Evolutionary conservation across 1,140 invertebrate species (phyloP), one percentile per base, ranked within the genome.

Genomic region (Eupristina koningsbergeri): DNA sequence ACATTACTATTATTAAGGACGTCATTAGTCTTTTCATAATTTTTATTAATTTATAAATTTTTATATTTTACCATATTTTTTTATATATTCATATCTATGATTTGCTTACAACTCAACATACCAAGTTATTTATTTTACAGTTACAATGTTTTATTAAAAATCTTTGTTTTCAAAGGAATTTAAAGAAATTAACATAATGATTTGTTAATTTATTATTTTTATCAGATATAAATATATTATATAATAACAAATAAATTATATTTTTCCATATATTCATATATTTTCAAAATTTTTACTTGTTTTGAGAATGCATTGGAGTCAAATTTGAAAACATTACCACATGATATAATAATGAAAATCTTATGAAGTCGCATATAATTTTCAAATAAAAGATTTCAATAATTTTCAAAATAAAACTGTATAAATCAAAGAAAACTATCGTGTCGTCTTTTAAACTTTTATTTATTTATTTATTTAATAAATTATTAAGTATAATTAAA

Each of bases 11-110:
- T 41, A 15, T 26, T 26, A 5, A 22, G 26, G 5, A 58, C 3
- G 26, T 6, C 17, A 58, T 58, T 6, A 22, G 22, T 58, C 9
- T 58, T 26, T 58, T 58, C 9, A 6, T 22, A 58, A 58, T 58
- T 6, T 3, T 5, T 9, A 58, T 26, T 26, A 19, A 53, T 3
- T 19, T 15, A 53, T 26, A 58, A 58, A 58, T 76, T 31, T 77
- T 82, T 36, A 82, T 82, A 64, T 13, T 50, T 82, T 76, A 31
- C 8, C 63, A 50, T 26, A 36, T 36, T 34, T 67, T 67, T 22
- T 36, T 67, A 67, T 13, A 26, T 26, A 58, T 1, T 58, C 26
- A 22, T 36, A 58, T 67, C 36, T 15, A 17, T 9, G 17, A 50
- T n/a, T n/a, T n/a, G n/a, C n/a, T n/a, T n/a, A n/a, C n/a, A n/a